Base-by-base conservation (phyloP, 2,113 vertebrate species). In the Catharus fuscescens region DNA sequence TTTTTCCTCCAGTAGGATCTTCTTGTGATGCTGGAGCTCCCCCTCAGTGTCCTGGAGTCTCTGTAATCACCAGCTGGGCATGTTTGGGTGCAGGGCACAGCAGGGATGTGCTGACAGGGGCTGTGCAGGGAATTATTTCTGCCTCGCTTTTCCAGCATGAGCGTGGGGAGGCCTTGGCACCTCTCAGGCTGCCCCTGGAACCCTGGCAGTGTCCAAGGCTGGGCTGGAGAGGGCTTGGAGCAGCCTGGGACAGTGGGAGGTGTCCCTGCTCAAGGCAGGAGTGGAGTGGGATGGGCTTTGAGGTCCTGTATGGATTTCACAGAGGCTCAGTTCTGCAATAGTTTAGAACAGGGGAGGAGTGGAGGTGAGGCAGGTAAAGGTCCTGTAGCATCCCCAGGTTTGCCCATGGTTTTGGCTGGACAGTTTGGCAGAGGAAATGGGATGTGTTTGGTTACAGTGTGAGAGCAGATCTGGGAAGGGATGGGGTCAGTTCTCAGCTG, bases 201-300 rank as follows among this genome's bases (percentile, higher is more conserved):
- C 74, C 48, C 48, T 65, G 76, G 34, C 3, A 72, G 34, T 44
- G 77, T 1, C 59, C 76, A 3, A 50, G 85, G 31, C 34, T 31
- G 36, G 76, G 48, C 1, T 60, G 21, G 32, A 53, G 0, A 3
- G 80, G 40, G 34, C 71, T 86, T 2, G 42, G 76, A 56, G 48
- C 57, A 16, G 0, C 10, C 59, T 80, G 67, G 52, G 31, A 2
- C 0, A 4, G n/a, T 23, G 65, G 56, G 5, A 40, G n/a, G 40
- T 25, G 66, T 54, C 56, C 48, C 56, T 87, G 74, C 40, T 32
- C 47, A 4, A 6, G 72, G 62, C 53, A 36, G 62, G 44, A 38
- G 6, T 21, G 71, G 36, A 1, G 9, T 38, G n/a, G 47, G 50
- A 2, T 45, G 60, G 4, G 10, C 23, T 40, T 12, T 45, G 23